Conservation (phyloP, 1,140 invertebrate genomes). For the Eumaeus atala region DNA sequence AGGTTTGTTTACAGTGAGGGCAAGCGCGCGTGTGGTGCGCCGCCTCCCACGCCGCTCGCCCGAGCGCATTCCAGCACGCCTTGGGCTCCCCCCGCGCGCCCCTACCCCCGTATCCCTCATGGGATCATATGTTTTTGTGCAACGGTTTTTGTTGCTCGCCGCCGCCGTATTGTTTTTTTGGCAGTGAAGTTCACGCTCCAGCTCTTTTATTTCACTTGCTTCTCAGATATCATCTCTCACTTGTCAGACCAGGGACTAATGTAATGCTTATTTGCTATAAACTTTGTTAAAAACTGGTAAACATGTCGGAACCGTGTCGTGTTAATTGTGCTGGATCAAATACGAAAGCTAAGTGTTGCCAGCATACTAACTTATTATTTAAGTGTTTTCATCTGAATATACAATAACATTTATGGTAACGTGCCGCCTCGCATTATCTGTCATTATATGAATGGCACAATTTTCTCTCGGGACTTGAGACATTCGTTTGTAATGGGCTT, state of each 20-base stretch:
- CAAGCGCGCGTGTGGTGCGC: conserved; percentile 54
- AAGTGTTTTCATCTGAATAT: conserved; percentile 1
- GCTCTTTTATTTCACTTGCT: conserved; percentile 62
- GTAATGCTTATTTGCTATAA: conserved; percentile 14
- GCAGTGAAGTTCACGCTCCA: conserved; percentile 62
- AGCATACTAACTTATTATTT: too few relatives aligned
- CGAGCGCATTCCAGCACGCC: conserved; percentile 69
- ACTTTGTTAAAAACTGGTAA: not conserved
- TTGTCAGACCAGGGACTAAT: conserved; percentile 29
- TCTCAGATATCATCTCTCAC: conserved; percentile 53
- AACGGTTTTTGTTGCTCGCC: conserved; percentile 73
- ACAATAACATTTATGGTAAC: conserved; percentile 33
- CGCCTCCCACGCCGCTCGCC: conserved; percentile 70
- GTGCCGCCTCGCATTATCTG: conserved; percentile 57
- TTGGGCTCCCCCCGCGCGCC: conserved; percentile 42
- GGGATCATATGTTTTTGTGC: conserved; percentile 74
- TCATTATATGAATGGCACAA: conserved; percentile 66
- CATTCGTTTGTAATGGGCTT: conserved; percentile 12
- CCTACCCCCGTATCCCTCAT: conserved; percentile 47
- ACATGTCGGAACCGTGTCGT: not conserved
- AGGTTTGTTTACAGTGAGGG: conserved; percentile 67
- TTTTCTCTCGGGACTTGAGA: conserved; percentile 33
- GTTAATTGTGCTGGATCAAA: too few relatives aligned
- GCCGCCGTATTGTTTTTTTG: conserved; percentile 63
- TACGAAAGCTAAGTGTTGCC: too few relatives aligned